Evolutionary conservation across 2,113 vertebrate species (phyloP).

Genomic region (Atrichornis clamosus): DNA sequence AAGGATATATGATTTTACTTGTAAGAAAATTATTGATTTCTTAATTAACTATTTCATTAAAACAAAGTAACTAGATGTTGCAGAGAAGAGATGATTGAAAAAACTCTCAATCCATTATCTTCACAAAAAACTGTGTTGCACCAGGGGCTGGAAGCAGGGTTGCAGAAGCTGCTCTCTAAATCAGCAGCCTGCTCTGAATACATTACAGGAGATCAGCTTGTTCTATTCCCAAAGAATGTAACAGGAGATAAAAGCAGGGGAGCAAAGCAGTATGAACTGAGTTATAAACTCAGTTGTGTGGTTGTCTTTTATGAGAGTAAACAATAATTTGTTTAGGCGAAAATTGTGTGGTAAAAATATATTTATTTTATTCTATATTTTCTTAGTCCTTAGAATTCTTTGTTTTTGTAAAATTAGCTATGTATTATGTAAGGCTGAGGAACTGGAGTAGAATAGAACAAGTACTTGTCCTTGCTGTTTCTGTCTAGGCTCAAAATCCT

Average conservation of each 20-base stretch:
- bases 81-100: not conserved
- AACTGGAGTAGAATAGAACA: not conserved
- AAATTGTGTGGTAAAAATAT: not conserved
- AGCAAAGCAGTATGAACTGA: not conserved
- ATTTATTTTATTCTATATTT: not conserved
- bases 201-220: not conserved
- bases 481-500: not conserved
- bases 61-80: not conserved
- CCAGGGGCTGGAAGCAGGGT: not conserved
- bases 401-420: not conserved
- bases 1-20: not conserved
- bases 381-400: not conserved
- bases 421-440: not conserved
- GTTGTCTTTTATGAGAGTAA: not conserved
- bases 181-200: not conserved
- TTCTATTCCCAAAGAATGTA: not conserved
- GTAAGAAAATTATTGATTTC: not conserved
- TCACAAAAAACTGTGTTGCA: not conserved
- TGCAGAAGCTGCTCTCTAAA: not conserved
- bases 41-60: not conserved
- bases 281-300: not conserved
- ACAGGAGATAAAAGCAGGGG: not conserved
- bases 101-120: not conserved
- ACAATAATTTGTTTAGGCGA: not conserved
- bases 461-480: not conserved